Evolutionary conservation across 2,797 vertebrate genomes (phyloP).

Genomic region (Sebastes glaucus): DNA sequence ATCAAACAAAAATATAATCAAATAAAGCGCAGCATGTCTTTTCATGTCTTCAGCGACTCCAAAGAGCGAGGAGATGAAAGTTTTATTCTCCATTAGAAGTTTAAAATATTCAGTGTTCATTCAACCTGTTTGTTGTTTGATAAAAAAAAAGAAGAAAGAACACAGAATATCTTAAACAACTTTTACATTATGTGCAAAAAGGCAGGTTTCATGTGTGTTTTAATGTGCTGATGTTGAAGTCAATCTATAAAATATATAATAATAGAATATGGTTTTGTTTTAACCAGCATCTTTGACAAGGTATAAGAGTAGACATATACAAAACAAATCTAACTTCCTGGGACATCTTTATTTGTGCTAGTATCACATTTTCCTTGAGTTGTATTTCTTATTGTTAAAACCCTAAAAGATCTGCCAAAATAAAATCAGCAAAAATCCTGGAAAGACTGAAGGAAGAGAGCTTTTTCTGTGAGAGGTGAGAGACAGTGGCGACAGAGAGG

Average conservation of each 20-base stretch:
- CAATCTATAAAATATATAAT: background rate
- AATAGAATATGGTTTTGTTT: background rate
- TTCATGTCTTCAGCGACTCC: background rate
- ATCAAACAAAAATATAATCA: background rate
- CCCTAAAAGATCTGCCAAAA: background rate
- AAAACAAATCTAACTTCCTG: background rate
- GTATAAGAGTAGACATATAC: background rate
- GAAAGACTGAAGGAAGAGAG: constrained; percentile 33
- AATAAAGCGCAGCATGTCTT: background rate
- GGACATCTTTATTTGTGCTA: background rate
- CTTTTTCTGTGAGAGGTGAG: background rate
- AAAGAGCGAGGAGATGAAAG: background rate
- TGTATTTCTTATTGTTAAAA: background rate
- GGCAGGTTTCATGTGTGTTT: background rate
- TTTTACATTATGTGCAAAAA: background rate
- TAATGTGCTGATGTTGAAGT: background rate
- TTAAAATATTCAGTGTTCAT: background rate
- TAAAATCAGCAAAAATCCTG: constrained; percentile 21
- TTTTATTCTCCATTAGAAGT: background rate
- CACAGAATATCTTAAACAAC: background rate
- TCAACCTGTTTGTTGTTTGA: background rate
- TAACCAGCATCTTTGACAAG: background rate
- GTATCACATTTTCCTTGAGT: background rate
- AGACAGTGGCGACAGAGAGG: background rate
- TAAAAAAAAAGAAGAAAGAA: background rate